These are phyloP conservation scores for Mionectes olivaceus DNA, from an alignment of 2,797 vertebrate genomes.

Conservation along the genomic window DNA sequence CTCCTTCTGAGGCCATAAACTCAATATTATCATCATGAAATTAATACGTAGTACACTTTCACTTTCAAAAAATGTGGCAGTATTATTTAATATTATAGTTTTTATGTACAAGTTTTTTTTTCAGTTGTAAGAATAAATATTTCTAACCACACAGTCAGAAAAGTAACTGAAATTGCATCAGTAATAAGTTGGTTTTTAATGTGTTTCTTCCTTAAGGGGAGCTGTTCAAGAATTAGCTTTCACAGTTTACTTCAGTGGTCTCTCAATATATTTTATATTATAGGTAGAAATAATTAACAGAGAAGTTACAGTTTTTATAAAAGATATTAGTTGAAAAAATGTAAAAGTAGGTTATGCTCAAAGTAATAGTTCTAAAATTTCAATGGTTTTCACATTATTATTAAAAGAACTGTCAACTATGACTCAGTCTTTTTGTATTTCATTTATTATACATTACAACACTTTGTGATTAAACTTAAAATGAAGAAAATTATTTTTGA, in stretches of 20 bases:
- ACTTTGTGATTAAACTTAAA: background rate
- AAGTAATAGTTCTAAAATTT: background rate
- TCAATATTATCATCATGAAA: background rate
- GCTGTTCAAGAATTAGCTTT: background rate
- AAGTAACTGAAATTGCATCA: background rate
- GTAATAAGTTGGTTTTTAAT: background rate
- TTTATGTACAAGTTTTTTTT: background rate
- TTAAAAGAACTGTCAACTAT: background rate
- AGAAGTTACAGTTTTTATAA: background rate
- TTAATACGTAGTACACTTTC: background rate
- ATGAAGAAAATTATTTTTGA: background rate
- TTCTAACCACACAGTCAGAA: background rate
- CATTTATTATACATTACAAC: background rate
- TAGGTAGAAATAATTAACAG: background rate
- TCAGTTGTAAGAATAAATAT: background rate
- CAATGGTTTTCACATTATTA: background rate
- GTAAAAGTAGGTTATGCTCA: background rate
- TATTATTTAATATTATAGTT: background rate
- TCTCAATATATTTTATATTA: background rate
- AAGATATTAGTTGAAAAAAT: background rate
- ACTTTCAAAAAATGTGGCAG: background rate
- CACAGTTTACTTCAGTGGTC: background rate
- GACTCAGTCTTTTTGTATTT: constrained; percentile 12
- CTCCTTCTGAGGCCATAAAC: background rate
- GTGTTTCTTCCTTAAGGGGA: background rate